Evolutionary conservation across 2,797 vertebrate species (phyloP).

Genomic region (Salarias fasciatus): DNA sequence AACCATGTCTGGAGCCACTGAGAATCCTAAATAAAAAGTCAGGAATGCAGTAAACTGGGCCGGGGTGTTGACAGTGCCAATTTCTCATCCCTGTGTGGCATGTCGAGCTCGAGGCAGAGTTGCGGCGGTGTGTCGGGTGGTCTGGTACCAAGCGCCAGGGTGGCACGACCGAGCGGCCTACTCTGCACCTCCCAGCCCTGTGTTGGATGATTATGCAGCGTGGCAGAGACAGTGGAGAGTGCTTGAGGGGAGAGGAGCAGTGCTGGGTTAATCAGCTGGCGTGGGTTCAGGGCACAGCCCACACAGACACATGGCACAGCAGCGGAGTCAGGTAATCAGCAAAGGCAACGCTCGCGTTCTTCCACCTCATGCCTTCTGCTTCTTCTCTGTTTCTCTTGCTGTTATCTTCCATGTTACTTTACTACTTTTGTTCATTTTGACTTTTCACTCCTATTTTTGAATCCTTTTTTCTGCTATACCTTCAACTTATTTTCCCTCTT

Average conservation of each 20-base stretch:
- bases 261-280: conserved; percentile 90
- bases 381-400: conserved; percentile 29
- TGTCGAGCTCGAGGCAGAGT: conserved; percentile 58
- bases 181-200: conserved; percentile 63
- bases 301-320: conserved; percentile 89
- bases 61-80: conserved; percentile 76
- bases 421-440: conserved; percentile 17
- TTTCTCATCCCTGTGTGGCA: conserved; percentile 65
- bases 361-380: conserved; percentile 54
- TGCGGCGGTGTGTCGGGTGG: conserved; percentile 59
- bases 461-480: not conserved
- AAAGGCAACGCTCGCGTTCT: conserved; percentile 84
- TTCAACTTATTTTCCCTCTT: conserved; percentile 8
- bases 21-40: conserved; percentile 66
- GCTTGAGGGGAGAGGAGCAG: conserved; percentile 77
- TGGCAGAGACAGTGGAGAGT: conserved; percentile 77
- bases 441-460: conserved; percentile 3
- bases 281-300: conserved; percentile 88
- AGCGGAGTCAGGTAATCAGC: conserved; percentile 89
- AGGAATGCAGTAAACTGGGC: conserved; percentile 76
- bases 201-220: conserved; percentile 72
- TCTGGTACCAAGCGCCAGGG: conserved; percentile 74
- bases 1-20: conserved; percentile 43
- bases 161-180: conserved; percentile 65
- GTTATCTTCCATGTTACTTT: conserved; percentile 25